Evolutionary conservation across 2,888 invertebrate species (phyloP).

Genomic region (Pollenia griseotomentosa): DNA sequence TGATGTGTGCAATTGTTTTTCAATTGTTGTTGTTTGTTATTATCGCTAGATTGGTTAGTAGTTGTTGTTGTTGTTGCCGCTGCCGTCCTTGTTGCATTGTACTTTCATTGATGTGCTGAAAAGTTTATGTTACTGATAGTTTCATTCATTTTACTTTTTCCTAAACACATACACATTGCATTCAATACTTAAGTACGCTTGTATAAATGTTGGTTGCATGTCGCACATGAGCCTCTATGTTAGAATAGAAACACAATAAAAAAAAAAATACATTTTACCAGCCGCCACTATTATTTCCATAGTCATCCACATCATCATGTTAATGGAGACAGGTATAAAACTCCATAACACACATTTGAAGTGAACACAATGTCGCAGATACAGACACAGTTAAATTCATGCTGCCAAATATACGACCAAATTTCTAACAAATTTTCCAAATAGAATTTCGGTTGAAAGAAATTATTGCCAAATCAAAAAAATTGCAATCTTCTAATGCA

Average conservation of each 20-base stretch:
- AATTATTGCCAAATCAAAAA: conserved; percentile 31
- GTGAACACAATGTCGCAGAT: conserved; percentile 13
- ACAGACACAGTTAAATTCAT: conserved; percentile 14
- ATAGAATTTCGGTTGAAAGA: conserved; percentile 31
- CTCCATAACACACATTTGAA: conserved; percentile 33
- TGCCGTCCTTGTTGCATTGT: conserved; percentile 53
- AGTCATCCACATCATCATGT: conserved; percentile 71
- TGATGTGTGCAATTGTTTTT: conserved; percentile 73
- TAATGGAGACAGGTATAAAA: conserved; percentile 69
- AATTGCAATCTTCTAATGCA: conserved; percentile 38
- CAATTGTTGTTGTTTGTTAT: conserved; percentile 63
- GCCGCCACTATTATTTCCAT: conserved; percentile 71
- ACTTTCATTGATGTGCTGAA: conserved; percentile 72
- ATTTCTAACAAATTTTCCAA: conserved; percentile 72
- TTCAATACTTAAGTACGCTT: conserved; percentile 22
- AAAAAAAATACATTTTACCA: conserved; percentile 50
- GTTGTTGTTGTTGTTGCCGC: conserved; percentile 33
- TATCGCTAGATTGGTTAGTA: conserved; percentile 47
- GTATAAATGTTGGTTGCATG: not conserved
- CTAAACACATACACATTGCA: not conserved
- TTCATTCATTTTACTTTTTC: conserved; percentile 70
- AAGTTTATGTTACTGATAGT: conserved; percentile 72
- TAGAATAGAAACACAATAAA: not conserved
- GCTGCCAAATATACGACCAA: conserved; percentile 65
- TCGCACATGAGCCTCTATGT: conserved; percentile 5